Evolutionary conservation across 2,113 vertebrate genomes (phyloP), one percentile per base, ranked within the genome.

Genomic region (Eclectus roratus): DNA sequence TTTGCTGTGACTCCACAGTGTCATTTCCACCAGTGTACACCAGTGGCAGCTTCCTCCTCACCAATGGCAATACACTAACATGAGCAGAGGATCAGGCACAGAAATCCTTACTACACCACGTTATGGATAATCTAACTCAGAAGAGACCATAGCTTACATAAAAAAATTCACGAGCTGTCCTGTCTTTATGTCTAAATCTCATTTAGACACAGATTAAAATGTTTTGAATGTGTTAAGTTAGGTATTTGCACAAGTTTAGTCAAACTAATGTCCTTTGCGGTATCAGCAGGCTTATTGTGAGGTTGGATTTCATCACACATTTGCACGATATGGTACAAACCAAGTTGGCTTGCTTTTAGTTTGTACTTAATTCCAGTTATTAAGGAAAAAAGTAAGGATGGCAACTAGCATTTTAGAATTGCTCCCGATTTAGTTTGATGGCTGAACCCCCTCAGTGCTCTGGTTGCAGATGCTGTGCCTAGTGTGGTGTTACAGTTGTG

Each of bases 331-430:
- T 0, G 0, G 37, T 31, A 61, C 61, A 82, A 77, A 18, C 29
- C 13, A 7, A 31, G 14, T 68, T 69, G 65, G 11, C 52, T 88
- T 84, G 69, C 28, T 76, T 92, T 87, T 85, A 66, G 70, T 27
- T 88, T 44, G 37, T 73, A 73, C 31, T 76, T 81, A 91, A 44
- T 94, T 94, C 76, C 63, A 91, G 33, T 39, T 88, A 18, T 58
- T 77, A 92, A 66, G 14, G 15, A 13, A 90, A 87, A 64, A 85
- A 80, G 49, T 58, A 49, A 70, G 76, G 12, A 28, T 87, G 71
- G 63, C 69, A 79, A 83, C 55, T 70, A 85, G 47, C n/a, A 24
- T 90, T 90, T 96, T 60, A 92, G 84, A 93, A 88, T 93, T 39
- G 70, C 66, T 64, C 50, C 93, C 70, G 63, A 37, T 85, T 72